Percentiles rank a stretch among this genome's conserved stretches.
phyloP scores from a whole-genome alignment of 2,113 vertebrate genomes.

The Chloropsis cyanopogon region DNA sequence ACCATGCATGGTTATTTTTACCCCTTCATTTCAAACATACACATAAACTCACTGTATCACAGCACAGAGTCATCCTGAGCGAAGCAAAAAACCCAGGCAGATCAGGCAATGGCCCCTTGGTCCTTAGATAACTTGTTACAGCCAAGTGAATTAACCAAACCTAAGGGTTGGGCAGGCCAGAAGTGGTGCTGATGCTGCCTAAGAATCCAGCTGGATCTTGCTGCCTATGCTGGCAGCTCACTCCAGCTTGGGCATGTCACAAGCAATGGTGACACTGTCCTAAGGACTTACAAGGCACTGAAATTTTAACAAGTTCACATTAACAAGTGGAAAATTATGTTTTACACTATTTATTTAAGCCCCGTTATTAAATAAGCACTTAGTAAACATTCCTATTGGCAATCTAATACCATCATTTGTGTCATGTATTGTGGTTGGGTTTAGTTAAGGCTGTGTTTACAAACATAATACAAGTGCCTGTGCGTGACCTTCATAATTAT shows the following conservation, averaged over 20 bases:
- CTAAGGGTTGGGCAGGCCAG: not conserved
- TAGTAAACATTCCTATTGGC: constrained; percentile 2
- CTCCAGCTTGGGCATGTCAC: not conserved
- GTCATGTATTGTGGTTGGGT: not conserved
- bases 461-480: not conserved
- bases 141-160: not conserved
- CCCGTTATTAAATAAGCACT: constrained; percentile 50
- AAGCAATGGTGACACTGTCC: not conserved
- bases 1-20: not conserved
- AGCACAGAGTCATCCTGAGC: not conserved
- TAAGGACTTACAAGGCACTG: not conserved
- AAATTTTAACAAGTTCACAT: not conserved
- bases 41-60: not conserved
- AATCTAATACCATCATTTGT: constrained; percentile 5
- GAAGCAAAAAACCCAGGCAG: not conserved
- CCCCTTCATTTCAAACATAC: not conserved
- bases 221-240: not conserved
- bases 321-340: constrained; percentile 4
- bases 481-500: not conserved
- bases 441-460: not conserved
- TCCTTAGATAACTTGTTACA: not conserved
- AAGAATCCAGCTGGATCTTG: not conserved
- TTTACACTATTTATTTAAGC: constrained; percentile 53
- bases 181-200: not conserved
- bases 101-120: not conserved